Base-by-base conservation (phyloP, 2,797 vertebrate genomes). In the Enteromius treurensis region DNA sequence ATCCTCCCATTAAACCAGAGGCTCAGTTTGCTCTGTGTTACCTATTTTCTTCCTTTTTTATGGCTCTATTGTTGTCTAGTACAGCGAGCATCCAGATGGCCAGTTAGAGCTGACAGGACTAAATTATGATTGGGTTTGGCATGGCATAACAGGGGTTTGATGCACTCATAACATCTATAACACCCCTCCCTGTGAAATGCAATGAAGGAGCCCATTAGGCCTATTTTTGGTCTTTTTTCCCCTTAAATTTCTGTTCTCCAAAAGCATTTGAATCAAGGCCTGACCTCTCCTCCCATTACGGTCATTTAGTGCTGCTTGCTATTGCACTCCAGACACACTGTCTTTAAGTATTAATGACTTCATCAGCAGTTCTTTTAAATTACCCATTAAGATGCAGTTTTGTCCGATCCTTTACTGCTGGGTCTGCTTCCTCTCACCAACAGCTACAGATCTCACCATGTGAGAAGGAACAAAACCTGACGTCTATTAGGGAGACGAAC, bases 301-400 rank as follows among this genome's bases (percentile, higher is more conserved):
- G 71, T 80, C 78, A 70, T 89, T 87, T 79, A 82, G 83, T 73
- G 80, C 64, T 45, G 82, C 87, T 86, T 77, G 84, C 86, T 87
- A 85, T 85, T 82, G 86, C 88, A 74, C 81, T 83, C 81, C 82
- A 84, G 85, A 77, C 80, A 84, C 19, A 78, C 79, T 81, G 86
- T 84, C 87, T 90, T 90, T 89, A 88, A 88, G 84, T 90, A 90
- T 91, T 91, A 91, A 90, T 89, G 88, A 85, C 75, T 79, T 86
- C 86, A 91, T 91, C 88, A 90, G 90, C 90, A 90, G 65, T 88
- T 88, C 85, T 84, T 84, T 76, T 85, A 90, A 88, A 89, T 87
- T 84, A 87, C 73, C 81, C 81, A 62, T 87, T 87, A 80, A 77
- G 82, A 88, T 73, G 62, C 89, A 84, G 70, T 82, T 84, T 80